Percentiles rank a stretch among this genome's conserved stretches.
These are phyloP conservation scores for Chionomys nivalis DNA, from an alignment of 2,113 vertebrate genomes.

Conservation along the genomic window DNA sequence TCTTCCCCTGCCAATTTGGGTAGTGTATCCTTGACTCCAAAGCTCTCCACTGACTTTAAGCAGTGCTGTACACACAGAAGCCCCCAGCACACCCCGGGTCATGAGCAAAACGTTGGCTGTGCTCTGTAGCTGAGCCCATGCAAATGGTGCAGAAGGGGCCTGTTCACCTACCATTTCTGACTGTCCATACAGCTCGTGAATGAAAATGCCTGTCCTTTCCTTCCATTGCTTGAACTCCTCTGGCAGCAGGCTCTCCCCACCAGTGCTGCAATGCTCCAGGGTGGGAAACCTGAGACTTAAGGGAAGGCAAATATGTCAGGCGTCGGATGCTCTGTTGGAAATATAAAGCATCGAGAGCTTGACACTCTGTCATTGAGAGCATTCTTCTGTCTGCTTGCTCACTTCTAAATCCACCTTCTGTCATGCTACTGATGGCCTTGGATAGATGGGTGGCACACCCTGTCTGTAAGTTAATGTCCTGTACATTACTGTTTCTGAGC, in stretches of 20 bases:
- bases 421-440: background rate
- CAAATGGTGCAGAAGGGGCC: background rate
- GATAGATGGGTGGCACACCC: background rate
- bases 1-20: background rate
- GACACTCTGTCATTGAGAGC: background rate
- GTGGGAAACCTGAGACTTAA: conserved; percentile 83
- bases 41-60: background rate
- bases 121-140: no score
- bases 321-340: background rate
- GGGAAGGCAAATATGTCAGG: background rate
- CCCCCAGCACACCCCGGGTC: no score
- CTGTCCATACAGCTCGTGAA: conserved; percentile 89
- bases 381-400: background rate
- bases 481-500: background rate
- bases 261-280: conserved; percentile 83
- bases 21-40: background rate
- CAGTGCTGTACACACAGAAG: background rate
- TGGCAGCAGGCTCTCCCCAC: conserved; percentile 87
- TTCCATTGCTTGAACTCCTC: conserved; percentile 88
- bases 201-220: conserved; percentile 83
- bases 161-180: conserved; percentile 87
- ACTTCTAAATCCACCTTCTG: background rate
- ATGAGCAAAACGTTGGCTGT: background rate
- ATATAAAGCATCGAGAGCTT: no score
- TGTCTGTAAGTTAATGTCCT: background rate